Evolutionary conservation across 1,140 invertebrate species (phyloP).

Genomic region (Danaus melanippus): DNA sequence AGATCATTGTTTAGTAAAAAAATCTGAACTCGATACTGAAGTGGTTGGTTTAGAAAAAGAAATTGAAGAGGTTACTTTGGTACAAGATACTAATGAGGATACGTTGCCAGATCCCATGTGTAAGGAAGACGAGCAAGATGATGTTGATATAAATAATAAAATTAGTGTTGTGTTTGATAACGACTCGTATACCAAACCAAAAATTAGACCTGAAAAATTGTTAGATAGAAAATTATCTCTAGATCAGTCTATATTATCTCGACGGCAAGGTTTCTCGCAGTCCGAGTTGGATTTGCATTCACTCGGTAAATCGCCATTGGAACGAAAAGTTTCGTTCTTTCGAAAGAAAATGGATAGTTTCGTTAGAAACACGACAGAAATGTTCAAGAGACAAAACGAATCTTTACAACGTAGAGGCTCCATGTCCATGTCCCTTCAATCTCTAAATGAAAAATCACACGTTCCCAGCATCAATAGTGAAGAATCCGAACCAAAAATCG

Average conservation of each 20-base stretch:
- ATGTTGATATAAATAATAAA: background rate
- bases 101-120: background rate
- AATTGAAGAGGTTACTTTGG: background rate
- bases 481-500: conserved; percentile 7
- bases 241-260: conserved; percentile 46
- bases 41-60: conserved; percentile 2
- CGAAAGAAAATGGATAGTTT: conserved; percentile 61
- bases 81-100: conserved; percentile 3
- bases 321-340: conserved; percentile 62
- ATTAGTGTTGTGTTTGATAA: conserved; percentile 1
- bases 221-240: conserved; percentile 54
- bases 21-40: background rate
- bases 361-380: conserved; percentile 57
- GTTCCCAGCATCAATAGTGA: conserved; percentile 8
- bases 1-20: too few species aligned
- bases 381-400: conserved; percentile 47
- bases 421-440: conserved; percentile 53
- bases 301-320: conserved; percentile 54
- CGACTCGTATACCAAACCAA: conserved; percentile 1
- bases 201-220: conserved; percentile 10
- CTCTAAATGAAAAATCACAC: conserved; percentile 36
- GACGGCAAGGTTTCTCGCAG: conserved; percentile 48
- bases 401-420: conserved; percentile 36
- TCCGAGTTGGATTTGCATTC: conserved; percentile 58
- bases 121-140: background rate